These are phyloP conservation scores for Oostethus manadensis DNA, from an alignment of 2,113 vertebrate genomes.

Conservation along the genomic window DNA sequence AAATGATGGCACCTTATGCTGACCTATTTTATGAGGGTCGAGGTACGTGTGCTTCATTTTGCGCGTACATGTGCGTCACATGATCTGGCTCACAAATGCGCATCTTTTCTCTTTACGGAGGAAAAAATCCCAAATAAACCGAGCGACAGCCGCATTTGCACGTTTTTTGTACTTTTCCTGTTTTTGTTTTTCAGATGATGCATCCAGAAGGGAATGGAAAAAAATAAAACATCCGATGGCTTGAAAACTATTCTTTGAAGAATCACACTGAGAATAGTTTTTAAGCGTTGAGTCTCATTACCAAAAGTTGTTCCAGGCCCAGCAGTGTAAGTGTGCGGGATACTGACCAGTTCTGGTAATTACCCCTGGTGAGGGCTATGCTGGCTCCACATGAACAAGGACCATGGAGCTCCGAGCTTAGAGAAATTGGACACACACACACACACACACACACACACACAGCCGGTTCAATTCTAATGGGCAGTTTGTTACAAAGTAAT, in stretches of 20 bases:
- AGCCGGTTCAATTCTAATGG: no score
- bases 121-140: constrained; percentile 1
- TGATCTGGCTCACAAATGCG: neutral
- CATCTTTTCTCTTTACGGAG: neutral
- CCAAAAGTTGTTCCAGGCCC: constrained; percentile 38
- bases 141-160: neutral
- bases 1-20: constrained; percentile 26
- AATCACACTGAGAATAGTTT: constrained; percentile 22
- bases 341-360: constrained; percentile 32
- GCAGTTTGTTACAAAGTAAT: no score
- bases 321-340: constrained; percentile 12
- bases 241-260: constrained; percentile 34
- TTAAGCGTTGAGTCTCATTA: constrained; percentile 40
- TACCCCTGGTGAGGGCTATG: constrained; percentile 22
- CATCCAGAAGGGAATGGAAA: neutral
- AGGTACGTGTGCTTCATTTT: constrained; percentile 13
- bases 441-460: constrained; percentile 4
- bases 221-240: constrained; percentile 8
- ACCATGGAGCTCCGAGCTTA: constrained; percentile 14
- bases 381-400: constrained; percentile 19
- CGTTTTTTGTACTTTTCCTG: neutral
- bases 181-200: neutral
- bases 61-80: constrained; percentile 1
- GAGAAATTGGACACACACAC: constrained; percentile 7
- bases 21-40: constrained; percentile 41